Conservation (phyloP, 2,888 invertebrate genomes). For the Euspilapteryx auroguttella region DNA sequence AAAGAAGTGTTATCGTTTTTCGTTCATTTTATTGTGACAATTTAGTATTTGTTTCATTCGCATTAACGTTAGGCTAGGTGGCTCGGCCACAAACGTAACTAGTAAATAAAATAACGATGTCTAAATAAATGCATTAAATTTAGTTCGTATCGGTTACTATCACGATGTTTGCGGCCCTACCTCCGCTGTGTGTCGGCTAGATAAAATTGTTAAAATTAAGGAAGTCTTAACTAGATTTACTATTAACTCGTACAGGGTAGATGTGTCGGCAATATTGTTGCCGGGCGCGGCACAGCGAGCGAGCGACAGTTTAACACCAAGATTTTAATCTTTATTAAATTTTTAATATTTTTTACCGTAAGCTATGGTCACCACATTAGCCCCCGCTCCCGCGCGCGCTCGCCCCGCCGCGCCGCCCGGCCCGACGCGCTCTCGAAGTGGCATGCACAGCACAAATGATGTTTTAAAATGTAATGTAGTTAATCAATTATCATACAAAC, state of each 20-base stretch:
- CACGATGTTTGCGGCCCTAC: slow-evolving; percentile 15
- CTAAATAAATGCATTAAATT: too few relatives aligned
- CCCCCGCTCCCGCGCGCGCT: slow-evolving; percentile 1
- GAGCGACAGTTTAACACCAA: background rate
- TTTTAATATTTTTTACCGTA: too few relatives aligned
- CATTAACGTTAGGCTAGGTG: slow-evolving; percentile 55
- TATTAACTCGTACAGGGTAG: slow-evolving; percentile 59
- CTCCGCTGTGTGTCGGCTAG: too few relatives aligned
- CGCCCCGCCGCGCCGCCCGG: background rate
- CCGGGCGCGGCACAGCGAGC: slow-evolving; percentile 26
- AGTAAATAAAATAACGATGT: slow-evolving; percentile 28
- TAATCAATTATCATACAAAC: too few relatives aligned
- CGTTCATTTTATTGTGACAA: slow-evolving; percentile 46
- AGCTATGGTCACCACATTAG: slow-evolving; percentile 5
- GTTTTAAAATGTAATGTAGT: too few relatives aligned
- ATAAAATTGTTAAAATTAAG: slow-evolving; percentile 39
- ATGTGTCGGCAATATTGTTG: slow-evolving; percentile 49
- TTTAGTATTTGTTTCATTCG: slow-evolving; percentile 51
- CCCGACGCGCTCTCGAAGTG: background rate
- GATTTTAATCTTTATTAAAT: background rate
- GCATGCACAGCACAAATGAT: too few relatives aligned
- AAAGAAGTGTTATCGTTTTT: slow-evolving; percentile 42
- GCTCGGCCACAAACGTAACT: slow-evolving; percentile 41
- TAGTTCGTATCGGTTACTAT: slow-evolving; percentile 20
- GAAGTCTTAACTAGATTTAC: slow-evolving; percentile 40